Conservation (phyloP, 2,888 invertebrate species). For the Epirrita christyi region DNA sequence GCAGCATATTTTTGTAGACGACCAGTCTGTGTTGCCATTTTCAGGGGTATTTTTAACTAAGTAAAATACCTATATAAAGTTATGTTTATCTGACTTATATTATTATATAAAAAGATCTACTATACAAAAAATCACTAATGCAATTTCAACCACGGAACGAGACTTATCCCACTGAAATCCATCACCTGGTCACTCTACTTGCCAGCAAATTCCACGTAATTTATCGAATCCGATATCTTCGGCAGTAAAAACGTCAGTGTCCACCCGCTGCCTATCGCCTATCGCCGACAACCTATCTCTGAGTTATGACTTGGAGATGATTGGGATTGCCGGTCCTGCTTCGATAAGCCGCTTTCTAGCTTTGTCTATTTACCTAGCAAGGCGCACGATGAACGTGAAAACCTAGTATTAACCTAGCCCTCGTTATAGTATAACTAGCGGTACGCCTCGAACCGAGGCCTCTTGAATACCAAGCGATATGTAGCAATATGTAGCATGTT, state of each 20-base stretch:
- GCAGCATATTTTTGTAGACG: too few relatives aligned
- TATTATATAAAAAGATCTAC: too few relatives aligned
- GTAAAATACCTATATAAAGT: too few relatives aligned
- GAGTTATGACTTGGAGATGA: conserved; percentile 49
- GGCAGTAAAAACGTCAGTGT: conserved; percentile 76
- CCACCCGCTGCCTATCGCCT: conserved; percentile 59
- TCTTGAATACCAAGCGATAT: too few relatives aligned
- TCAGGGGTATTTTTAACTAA: too few relatives aligned
- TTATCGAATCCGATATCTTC: conserved; percentile 68
- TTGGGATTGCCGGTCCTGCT: conserved; percentile 38
- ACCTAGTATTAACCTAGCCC: too few relatives aligned
- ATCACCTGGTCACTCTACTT: conserved; percentile 31
- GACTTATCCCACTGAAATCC: conserved; percentile 22
- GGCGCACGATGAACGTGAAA: background rate
- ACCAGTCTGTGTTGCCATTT: too few relatives aligned
- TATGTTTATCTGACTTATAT: too few relatives aligned
- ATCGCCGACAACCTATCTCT: conserved; percentile 49
- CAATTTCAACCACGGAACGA: background rate
- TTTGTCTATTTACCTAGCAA: too few relatives aligned
- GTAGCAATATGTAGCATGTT: too few relatives aligned
- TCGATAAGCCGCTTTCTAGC: conserved; percentile 26
- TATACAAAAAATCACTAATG: background rate
- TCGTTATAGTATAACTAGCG: too few relatives aligned
- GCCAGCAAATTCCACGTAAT: conserved; percentile 56
- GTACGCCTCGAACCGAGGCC: too few relatives aligned